Percentiles rank a stretch among this genome's conserved stretches.
phyloP scores from a whole-genome alignment of 2,888 invertebrate genomes.

The Leptopilina syphax region DNA sequence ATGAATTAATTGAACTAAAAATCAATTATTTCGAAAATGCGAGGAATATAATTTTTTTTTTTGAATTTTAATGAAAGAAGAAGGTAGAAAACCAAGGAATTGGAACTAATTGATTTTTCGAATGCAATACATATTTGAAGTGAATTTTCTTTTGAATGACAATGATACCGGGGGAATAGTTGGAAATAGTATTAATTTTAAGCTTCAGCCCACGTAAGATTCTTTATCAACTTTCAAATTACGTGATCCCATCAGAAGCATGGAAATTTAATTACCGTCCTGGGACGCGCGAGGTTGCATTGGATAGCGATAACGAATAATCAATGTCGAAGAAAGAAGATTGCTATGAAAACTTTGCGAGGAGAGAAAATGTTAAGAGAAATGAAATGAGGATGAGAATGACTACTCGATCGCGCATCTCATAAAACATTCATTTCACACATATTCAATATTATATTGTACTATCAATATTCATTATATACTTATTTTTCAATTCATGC shows the following conservation, averaged over 20 bases:
- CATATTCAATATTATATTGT: background rate
- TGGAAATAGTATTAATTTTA: slow-evolving; percentile 19
- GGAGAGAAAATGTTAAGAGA: slow-evolving; percentile 33
- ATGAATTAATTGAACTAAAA: too few relatives aligned
- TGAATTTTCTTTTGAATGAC: background rate
- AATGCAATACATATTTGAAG: too few relatives aligned
- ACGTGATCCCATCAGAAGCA: slow-evolving; percentile 35
- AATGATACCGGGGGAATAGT: background rate
- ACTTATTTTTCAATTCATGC: too few relatives aligned
- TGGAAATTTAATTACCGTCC: slow-evolving; percentile 35
- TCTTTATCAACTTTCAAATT: slow-evolving; percentile 34
- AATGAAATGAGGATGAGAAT: slow-evolving; percentile 7
- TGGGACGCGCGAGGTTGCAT: slow-evolving; percentile 20
- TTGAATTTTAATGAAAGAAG: too few relatives aligned
- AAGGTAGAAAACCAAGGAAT: too few relatives aligned
- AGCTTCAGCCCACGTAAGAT: slow-evolving; percentile 10
- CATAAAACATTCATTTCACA: slow-evolving; percentile 14
- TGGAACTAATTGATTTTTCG: too few relatives aligned
- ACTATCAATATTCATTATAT: too few relatives aligned
- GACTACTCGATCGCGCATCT: slow-evolving; percentile 9
- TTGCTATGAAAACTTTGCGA: slow-evolving; percentile 48
- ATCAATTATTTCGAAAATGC: too few relatives aligned
- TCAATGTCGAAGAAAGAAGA: slow-evolving; percentile 48
- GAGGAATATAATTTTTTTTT: background rate
- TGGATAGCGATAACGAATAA: slow-evolving; percentile 42